A percentile compares a stretch with the other conserved stretches of the same genome.
These are phyloP conservation scores for Sinotaia quadrata DNA, from an alignment of 2,888 invertebrate species.

Conservation along the genomic window DNA sequence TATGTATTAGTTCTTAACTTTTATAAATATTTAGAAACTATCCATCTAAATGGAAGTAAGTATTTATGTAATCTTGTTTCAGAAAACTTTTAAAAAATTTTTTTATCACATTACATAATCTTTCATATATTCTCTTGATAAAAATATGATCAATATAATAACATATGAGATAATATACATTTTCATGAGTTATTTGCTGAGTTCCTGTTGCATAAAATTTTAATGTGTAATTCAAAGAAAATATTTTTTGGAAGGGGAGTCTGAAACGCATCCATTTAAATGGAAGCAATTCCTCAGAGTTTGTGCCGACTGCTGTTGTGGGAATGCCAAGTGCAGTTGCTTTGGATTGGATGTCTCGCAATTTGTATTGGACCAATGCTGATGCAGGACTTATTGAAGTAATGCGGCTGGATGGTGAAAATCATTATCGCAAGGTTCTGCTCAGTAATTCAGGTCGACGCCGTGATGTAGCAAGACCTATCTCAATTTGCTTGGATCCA, in stretches of 20 bases:
- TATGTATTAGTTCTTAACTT: too few species aligned
- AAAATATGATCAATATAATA: too few species aligned
- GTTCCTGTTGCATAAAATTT: too few species aligned
- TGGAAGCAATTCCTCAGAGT: conserved; percentile 87
- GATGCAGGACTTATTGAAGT: conserved; percentile 84
- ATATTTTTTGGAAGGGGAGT: conserved; percentile 42
- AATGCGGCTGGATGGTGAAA: conserved; percentile 80
- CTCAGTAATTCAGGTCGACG: conserved; percentile 90
- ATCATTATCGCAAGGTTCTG: conserved; percentile 86
- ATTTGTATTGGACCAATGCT: conserved; percentile 92
- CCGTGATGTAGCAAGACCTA: conserved; percentile 89
- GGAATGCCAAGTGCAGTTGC: conserved; percentile 93
- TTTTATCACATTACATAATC: too few species aligned
- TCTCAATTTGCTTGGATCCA: conserved; percentile 90
- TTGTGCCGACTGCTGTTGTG: conserved; percentile 78
- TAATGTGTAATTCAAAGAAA: too few species aligned
- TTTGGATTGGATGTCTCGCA: conserved; percentile 97
- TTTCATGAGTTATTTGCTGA: too few species aligned
- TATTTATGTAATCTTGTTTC: too few species aligned
- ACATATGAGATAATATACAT: too few species aligned
- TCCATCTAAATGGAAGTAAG: too few species aligned
- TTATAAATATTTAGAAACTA: too few species aligned
- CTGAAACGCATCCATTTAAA: conserved; percentile 40
- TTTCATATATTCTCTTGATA: too few species aligned
- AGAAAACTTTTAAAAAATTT: too few species aligned